A percentile compares a stretch with the other conserved stretches of the same genome.
Conservation (phyloP, 2,888 invertebrate species). For the Melangyna quadrimaculata region DNA sequence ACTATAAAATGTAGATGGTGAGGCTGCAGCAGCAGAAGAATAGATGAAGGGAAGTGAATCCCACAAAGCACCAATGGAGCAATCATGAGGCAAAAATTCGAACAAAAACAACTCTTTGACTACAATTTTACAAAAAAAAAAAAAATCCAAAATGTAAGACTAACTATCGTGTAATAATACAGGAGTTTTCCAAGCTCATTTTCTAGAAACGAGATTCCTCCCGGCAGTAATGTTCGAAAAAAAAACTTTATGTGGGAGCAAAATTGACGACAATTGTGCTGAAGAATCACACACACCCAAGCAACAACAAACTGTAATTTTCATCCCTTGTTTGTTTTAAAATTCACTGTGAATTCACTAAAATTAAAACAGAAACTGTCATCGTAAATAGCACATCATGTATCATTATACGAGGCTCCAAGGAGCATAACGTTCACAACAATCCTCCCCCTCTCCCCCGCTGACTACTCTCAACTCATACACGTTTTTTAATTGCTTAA, state of each 20-base stretch:
- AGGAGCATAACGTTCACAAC: constrained; percentile 44
- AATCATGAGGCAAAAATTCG: constrained; percentile 20
- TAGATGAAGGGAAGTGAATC: neutral
- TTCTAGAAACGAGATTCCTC: neutral
- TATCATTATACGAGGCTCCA: constrained; percentile 76
- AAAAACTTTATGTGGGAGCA: constrained; percentile 73
- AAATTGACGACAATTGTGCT: constrained; percentile 57
- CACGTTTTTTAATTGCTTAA: constrained; percentile 80
- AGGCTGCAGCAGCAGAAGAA: neutral
- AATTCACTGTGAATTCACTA: constrained; percentile 52
- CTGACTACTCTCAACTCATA: constrained; percentile 37
- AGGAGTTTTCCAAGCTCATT: neutral
- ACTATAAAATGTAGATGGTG: neutral
- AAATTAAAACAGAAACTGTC: constrained; percentile 78
- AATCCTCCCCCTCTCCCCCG: neutral
- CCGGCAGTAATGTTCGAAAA: constrained; percentile 14
- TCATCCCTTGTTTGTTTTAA: constrained; percentile 44
- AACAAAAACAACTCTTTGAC: constrained; percentile 44
- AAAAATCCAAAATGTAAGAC: neutral
- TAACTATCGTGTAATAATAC: constrained; percentile 52
- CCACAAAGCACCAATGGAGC: neutral
- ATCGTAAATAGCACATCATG: constrained; percentile 80
- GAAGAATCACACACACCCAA: constrained; percentile 25
- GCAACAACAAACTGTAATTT: constrained; percentile 22
- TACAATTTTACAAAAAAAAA: neutral